A percentile compares a stretch with the other conserved stretches of the same genome.
Evolutionary conservation across 2,888 invertebrate species (phyloP).

Genomic region (Nycteola revayana): DNA sequence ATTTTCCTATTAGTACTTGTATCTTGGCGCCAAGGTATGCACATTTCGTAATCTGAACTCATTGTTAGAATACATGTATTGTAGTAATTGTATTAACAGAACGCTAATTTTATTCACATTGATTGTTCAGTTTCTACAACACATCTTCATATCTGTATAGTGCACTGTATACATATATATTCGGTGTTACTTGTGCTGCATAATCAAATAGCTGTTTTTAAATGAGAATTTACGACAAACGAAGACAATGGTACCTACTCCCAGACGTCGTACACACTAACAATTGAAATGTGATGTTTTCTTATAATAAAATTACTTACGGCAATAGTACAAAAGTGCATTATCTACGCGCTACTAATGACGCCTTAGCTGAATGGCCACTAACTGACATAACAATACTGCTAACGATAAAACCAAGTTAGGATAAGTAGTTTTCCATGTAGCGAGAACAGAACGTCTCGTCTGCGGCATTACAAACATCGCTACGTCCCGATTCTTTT

Average conservation of each 20-base stretch:
- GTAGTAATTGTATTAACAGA: conserved; percentile 4
- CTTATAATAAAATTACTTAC: conserved; percentile 4
- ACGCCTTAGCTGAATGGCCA: conserved; percentile 50
- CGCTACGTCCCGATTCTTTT: conserved; percentile 41
- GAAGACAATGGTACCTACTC: conserved; percentile 5
- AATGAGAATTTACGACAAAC: conserved; percentile 4
- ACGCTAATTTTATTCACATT: conserved; percentile 3
- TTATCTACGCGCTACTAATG: conserved; percentile 50
- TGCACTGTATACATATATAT: background rate
- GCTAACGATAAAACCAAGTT: conserved; percentile 72
- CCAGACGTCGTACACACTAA: conserved; percentile 1
- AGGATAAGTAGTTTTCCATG: conserved; percentile 79
- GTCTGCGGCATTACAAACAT: conserved; percentile 41
- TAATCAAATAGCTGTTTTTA: conserved; percentile 2
- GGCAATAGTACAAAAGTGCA: conserved; percentile 21
- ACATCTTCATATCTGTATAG: background rate
- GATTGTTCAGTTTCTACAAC: no score
- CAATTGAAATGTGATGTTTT: conserved; percentile 14
- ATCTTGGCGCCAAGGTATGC: no score
- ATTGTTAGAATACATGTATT: conserved; percentile 1
- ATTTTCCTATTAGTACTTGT: no score
- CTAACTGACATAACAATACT: conserved; percentile 64
- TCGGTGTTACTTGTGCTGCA: background rate
- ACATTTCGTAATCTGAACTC: no score
- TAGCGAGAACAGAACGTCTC: conserved; percentile 48